Base-by-base conservation (phyloP, 2,888 invertebrate species). In the Yponomeuta malinellus region DNA sequence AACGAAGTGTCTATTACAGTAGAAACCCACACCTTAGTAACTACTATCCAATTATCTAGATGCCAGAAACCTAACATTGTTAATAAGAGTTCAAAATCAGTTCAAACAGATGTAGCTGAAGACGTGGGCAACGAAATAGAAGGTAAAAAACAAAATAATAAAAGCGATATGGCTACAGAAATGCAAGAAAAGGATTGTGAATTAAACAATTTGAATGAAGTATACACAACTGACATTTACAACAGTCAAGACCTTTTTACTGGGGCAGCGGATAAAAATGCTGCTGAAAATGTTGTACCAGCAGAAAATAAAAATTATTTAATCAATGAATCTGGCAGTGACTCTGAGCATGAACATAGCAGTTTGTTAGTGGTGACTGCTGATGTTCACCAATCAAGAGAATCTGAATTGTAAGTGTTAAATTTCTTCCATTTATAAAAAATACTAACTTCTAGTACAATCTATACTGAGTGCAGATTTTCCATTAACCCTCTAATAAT, bases 1-100 rank as follows among this genome's bases (percentile, higher is more conserved):
- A 78, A 78, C 73, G 79, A 84, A 75, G 75, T 86, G 1, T 82
- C 80, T 70, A 80, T 89, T 63, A 83, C 81, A 69, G 81, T 87
- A 72, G 83, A 86, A 72, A 84, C 75, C 77, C 74, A 77, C 33
- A 74, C 71, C 72, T 83, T 82, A 74, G 76, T 77, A 48, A 77
- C 83, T 63, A 82, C 78, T 59, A 82, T 89, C 48, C 81, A 78
- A 70, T 78, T 89, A 72, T 76, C 78, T 59, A 71, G 80, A 80
- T 72, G 72, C 74, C 71, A 70, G 72, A 59, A 59, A 59, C 15
- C 63, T 78, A 64, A 73, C 71, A 72, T 63, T 64, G 69, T 71
- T 72, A 69, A 73, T 71, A 78, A 75, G 72, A 71, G 78, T 72
- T 77, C 83, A 59, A 75, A 81, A 70, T 73, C 77, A 69, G 77